Percentiles rank a stretch among this genome's conserved stretches.
phyloP scores from a whole-genome alignment of 2,113 vertebrate species.

The Stictonetta naevosa region DNA sequence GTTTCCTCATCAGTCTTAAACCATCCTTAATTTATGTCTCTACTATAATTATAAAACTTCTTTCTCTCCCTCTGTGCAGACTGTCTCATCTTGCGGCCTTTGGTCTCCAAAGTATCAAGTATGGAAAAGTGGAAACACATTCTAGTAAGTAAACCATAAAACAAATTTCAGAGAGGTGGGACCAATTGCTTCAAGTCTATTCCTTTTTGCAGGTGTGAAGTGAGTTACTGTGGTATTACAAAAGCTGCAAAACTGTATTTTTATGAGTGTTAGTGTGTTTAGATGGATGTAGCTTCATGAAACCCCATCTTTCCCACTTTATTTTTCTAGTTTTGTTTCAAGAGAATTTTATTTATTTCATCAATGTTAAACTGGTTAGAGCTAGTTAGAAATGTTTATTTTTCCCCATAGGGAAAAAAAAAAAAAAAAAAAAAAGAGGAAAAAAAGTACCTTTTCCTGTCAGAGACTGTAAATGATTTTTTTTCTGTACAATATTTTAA shows the following conservation, averaged over 20 bases:
- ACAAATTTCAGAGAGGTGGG: not conserved
- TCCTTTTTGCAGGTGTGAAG: not conserved
- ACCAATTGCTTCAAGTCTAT: not conserved
- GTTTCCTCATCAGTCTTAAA: not conserved
- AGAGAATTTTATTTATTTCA: not conserved
- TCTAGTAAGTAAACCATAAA: not conserved
- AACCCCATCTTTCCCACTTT: not conserved
- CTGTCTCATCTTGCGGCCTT: not conserved
- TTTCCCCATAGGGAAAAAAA: not conserved
- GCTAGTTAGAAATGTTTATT: not conserved
- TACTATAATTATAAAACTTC: not conserved
- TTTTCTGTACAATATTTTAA: not conserved
- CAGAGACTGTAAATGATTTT: not conserved
- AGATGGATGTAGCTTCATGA: not conserved
- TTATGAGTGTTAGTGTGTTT: not conserved
- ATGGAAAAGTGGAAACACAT: not conserved
- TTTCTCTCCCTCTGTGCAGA: not conserved
- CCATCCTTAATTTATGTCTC: not conserved
- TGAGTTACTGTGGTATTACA: not conserved
- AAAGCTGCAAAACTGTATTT: not conserved
- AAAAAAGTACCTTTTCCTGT: not conserved
- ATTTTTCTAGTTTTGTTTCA: not conserved
- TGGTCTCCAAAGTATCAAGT: not conserved
- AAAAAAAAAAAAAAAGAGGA: fast-evolving
- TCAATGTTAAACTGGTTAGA: not conserved